A percentile compares a stretch with the other conserved stretches of the same genome.
Evolutionary conservation across 2,888 invertebrate genomes (phyloP).

Genomic region (Drosophila incognita): DNA sequence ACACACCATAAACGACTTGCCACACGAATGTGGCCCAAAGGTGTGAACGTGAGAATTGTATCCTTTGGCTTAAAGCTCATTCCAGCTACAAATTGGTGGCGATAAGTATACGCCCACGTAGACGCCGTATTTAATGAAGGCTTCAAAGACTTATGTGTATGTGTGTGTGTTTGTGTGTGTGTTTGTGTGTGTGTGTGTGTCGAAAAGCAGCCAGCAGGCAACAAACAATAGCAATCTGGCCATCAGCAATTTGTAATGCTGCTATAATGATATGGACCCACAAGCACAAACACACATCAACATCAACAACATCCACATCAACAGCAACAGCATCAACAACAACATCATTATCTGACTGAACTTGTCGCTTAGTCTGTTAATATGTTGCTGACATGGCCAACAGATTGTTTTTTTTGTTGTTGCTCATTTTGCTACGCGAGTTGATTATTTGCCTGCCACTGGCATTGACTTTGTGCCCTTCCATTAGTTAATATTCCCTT

Average conservation of each 20-base stretch:
- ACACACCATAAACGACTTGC: not conserved
- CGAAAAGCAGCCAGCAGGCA: conserved; percentile 1
- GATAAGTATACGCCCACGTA: conserved; percentile 42
- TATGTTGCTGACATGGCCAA: conserved; percentile 20
- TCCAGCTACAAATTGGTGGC: conserved; percentile 12
- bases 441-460: conserved; percentile 58
- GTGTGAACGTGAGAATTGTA: conserved; percentile 28
- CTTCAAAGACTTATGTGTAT: not conserved
- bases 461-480: conserved; percentile 46
- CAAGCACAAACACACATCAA: not conserved
- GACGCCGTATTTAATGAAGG: conserved; percentile 36
- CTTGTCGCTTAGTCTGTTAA: not conserved
- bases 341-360: conserved; percentile 46
- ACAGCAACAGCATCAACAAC: conserved; percentile 23
- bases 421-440: conserved; percentile 50
- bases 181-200: not conserved
- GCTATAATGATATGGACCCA: conserved; percentile 49
- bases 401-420: conserved; percentile 12
- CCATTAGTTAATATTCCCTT: conserved; percentile 1
- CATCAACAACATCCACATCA: not conserved
- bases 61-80: conserved; percentile 6
- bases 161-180: not conserved
- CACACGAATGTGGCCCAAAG: not conserved
- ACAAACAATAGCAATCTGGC: conserved; percentile 45
- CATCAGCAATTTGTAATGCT: conserved; percentile 65